Evolutionary conservation across 2,888 invertebrate species (phyloP).

Genomic region (Macrophya annulata): DNA sequence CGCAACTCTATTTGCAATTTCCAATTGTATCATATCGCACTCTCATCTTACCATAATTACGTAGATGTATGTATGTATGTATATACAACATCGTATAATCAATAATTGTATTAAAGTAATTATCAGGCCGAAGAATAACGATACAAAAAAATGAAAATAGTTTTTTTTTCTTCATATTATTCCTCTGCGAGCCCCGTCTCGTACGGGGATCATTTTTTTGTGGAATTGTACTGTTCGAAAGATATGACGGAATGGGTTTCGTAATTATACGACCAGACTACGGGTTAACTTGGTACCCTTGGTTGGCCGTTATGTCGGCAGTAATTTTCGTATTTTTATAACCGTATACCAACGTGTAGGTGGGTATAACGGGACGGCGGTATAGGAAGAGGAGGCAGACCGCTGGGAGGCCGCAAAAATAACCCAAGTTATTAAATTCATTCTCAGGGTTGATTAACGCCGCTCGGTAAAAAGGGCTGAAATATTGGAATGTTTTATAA

Average conservation of each 20-base stretch:
- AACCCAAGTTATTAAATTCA: conserved; percentile 70
- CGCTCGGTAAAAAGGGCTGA: conserved; percentile 64
- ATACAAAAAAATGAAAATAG: not conserved
- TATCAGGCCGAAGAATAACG: not conserved
- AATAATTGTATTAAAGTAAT: not conserved
- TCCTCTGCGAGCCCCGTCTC: too few relatives aligned
- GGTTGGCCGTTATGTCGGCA: conserved; percentile 23
- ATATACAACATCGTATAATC: not conserved
- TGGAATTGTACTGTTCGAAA: not conserved
- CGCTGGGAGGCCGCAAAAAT: conserved; percentile 55
- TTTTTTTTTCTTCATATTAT: not conserved
- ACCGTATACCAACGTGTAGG: conserved; percentile 17
- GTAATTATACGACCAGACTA: conserved; percentile 30
- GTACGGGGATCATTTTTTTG: conserved; percentile 16
- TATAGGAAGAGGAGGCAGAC: conserved; percentile 3
- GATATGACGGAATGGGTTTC: not conserved
- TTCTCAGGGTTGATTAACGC: conserved; percentile 70
- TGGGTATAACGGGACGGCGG: not conserved
- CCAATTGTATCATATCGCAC: not conserved
- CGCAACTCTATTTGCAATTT: not conserved
- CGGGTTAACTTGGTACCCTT: conserved; percentile 12
- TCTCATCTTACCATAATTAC: not conserved
- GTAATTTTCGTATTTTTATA: conserved; percentile 48
- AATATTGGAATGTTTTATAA: conserved; percentile 70
- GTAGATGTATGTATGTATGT: not conserved